Base-by-base conservation (phyloP, 2,888 invertebrate species). In the Zygaena filipendulae region DNA sequence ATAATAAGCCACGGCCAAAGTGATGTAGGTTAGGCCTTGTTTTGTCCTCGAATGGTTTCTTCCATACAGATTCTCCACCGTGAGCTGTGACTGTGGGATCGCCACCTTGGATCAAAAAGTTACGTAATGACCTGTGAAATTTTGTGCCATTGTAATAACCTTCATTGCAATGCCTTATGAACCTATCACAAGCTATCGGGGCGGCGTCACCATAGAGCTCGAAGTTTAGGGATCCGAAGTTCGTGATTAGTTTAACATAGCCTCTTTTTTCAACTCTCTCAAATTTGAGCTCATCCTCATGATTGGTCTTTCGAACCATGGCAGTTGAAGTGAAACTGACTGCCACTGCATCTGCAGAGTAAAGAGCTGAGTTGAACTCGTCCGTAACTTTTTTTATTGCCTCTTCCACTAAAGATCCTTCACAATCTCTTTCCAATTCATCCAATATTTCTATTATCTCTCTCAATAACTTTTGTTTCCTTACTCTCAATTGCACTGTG, bases 61-160 rank as follows among this genome's bases (percentile, higher is more conserved):
- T 91, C 97, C 97, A 99, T 40, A 92, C 88, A 0, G 97, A 98
- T 58, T 92, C 88, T 0, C 99, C 99, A 1, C 97, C 96, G 26
- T 87, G 85, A 2, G 98, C 98, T 0, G 91, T 92, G 18, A 94
- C 93, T 0, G 95, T 95, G 2, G 98, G 98, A 75, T 99, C 98
- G 1, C 99, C 98, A 10, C 98, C 97, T 89, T 99, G 98, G 42
- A 98, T 90, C 96, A 99, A 97, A 67, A 99, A 99, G 75, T 99
- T 97, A 34, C 92, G 82, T 44, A 99, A 97, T 0, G 96, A 94
- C 43, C 99, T 84, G 58, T 98, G 97, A 59, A 99, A 98, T 49
- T 90, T 88, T 0, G 95, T 94, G 13, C 90, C 90, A 58, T 95
- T 87, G 57, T 98, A 99, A 68, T 98, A 99, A 1, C 95, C 96